Evolutionary conservation across 2,797 vertebrate genomes (phyloP).

Genomic region (Balearica regulorum): DNA sequence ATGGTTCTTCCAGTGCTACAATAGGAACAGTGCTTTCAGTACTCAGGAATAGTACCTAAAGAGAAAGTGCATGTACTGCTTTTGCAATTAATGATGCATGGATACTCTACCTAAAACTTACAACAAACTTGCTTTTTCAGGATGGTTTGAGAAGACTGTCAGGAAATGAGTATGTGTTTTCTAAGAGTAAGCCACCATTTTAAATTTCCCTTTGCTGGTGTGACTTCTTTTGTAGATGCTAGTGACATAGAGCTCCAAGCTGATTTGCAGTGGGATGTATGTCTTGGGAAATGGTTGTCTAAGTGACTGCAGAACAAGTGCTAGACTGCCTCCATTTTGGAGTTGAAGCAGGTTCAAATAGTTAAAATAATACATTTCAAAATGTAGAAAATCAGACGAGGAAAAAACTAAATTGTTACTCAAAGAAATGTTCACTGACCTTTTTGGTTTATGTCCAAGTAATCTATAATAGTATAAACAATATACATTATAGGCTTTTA

Average conservation of each 20-base stretch:
- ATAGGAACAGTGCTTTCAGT: not conserved
- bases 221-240: not conserved
- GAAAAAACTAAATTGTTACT: not conserved
- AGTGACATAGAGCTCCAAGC: not conserved
- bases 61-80: not conserved
- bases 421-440: not conserved
- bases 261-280: not conserved
- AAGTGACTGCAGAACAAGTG: not conserved
- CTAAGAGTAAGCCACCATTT: conserved; percentile 77
- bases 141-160: conserved; percentile 79
- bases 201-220: not conserved
- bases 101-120: not conserved
- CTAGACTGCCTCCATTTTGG: not conserved
- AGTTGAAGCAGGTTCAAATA: not conserved
- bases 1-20: not conserved
- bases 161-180: conserved; percentile 79
- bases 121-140: conserved; percentile 63
- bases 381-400: not conserved
- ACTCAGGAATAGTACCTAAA: not conserved
- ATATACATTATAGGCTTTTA: not conserved
- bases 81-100: not conserved
- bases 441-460: not conserved
- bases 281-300: not conserved
- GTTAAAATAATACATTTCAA: not conserved
- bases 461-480: not conserved